Conservation (phyloP, 2,888 invertebrate species). For the Caenorhabditis auriculariae region DNA sequence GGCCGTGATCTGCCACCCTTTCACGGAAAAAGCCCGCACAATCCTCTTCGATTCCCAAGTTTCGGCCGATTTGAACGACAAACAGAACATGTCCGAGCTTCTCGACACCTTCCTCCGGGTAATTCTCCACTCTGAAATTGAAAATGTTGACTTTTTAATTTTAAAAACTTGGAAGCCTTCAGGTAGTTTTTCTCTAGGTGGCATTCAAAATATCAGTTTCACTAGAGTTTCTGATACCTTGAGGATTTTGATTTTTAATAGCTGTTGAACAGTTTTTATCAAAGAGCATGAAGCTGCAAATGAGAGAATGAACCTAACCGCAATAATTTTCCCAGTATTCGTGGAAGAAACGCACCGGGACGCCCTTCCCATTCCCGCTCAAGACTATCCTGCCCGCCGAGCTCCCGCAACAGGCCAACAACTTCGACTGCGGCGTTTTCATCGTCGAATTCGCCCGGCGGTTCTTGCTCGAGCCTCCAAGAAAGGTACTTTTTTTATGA, state of each 20-base stretch:
- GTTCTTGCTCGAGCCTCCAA: conserved; percentile 50
- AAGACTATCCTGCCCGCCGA: conserved; percentile 20
- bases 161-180: neutral
- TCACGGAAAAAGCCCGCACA: conserved; percentile 33
- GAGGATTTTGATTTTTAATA: too few relatives aligned
- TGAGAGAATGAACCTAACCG: neutral
- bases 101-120: conserved; percentile 46
- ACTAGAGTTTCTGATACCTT: too few relatives aligned
- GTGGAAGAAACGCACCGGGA: conserved; percentile 26
- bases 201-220: too few relatives aligned
- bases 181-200: too few relatives aligned
- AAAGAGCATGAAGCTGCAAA: too few relatives aligned
- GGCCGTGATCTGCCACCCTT: conserved; percentile 47
- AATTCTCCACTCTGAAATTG: too few relatives aligned
- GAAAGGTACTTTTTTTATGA: conserved; percentile 32
- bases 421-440: conserved; percentile 53
- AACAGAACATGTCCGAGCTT: conserved; percentile 36
- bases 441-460: conserved; percentile 51
- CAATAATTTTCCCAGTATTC: conserved; percentile 24
- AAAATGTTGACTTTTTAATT: neutral
- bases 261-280: too few relatives aligned
- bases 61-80: conserved; percentile 37
- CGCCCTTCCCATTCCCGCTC: conserved; percentile 10
- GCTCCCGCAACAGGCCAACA: conserved; percentile 44
- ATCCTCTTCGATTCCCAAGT: conserved; percentile 52